A percentile compares a stretch with the other conserved stretches of the same genome.
Evolutionary conservation across 2,113 vertebrate genomes (phyloP).

Genomic region (Dasyornis broadbenti): DNA sequence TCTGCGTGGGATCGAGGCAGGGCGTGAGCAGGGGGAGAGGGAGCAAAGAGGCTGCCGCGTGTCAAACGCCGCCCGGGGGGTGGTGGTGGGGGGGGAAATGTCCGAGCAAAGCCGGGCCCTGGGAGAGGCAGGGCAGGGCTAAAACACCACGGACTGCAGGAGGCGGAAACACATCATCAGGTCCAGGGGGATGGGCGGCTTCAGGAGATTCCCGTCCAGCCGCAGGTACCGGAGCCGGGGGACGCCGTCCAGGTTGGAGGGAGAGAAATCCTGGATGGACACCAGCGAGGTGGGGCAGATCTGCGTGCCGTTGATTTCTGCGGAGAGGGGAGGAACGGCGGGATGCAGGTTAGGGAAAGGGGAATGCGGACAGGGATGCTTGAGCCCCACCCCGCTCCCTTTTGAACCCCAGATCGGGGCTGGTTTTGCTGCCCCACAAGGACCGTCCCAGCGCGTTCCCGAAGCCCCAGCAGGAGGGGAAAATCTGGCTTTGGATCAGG

Average conservation of each 20-base stretch:
- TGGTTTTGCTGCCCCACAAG: neutral
- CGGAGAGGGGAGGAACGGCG: neutral
- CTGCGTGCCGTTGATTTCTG: slow-evolving; percentile 91
- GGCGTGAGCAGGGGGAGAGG: neutral
- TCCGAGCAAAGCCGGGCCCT: slow-evolving; percentile 18
- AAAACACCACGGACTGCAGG: slow-evolving; percentile 88
- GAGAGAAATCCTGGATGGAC: slow-evolving; percentile 69
- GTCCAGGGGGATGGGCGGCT: slow-evolving; percentile 88
- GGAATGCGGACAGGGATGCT: neutral
- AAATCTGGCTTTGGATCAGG: neutral
- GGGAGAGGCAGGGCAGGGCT: slow-evolving; percentile 30
- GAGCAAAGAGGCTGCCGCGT: neutral
- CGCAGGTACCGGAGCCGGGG: slow-evolving; percentile 91
- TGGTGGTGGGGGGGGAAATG: neutral
- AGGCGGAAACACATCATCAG: slow-evolving; percentile 96
- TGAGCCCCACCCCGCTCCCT: neutral
- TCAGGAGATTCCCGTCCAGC: slow-evolving; percentile 91
- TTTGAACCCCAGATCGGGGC: rapidly evolving
- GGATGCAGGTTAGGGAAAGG: neutral
- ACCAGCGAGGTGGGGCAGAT: slow-evolving; percentile 81
- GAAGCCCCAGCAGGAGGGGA: rapidly evolving
- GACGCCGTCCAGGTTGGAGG: slow-evolving; percentile 61
- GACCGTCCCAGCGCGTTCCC: neutral
- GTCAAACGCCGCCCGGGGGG: neutral
- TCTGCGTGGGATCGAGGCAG: neutral